Base-by-base conservation (phyloP, 2,888 invertebrate species). In the Merodon equestris region DNA sequence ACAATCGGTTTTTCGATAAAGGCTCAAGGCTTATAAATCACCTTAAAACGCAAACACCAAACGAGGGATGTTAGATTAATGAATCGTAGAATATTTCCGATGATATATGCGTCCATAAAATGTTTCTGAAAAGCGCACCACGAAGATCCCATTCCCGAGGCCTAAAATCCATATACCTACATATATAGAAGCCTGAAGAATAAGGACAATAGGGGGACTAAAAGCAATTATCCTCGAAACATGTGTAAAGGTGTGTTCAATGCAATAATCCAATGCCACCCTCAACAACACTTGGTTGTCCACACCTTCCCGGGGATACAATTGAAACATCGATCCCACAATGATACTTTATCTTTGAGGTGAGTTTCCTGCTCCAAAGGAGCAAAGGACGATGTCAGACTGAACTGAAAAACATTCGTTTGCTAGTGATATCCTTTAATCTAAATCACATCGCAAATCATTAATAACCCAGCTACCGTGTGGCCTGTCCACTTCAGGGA, bases 361-460 rank as follows among this genome's bases (percentile, higher is more conserved):
- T 63, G 67, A 17, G 53, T 19, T 60, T 13, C 27, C 45, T 27
- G 19, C 44, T n/a, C n/a, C n/a, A n/a, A n/a, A n/a, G n/a, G n/a
- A n/a, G n/a, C 18, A 10, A 14, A 40, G 50, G 17, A 19, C 40
- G 36, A 10, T 18, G 40, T 36, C 10, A 40, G n/a, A 34, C 38
- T 3, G 40, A 60, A n/a, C 42, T 40, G 63, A 74, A n/a, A 27
- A 7, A 58, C 63, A 64, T 76, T 76, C 64, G 44, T 54, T 63
- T 56, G 17, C 34, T 47, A 61, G 45, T 64, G 54, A 60, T 72
- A 74, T 74, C 60, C 73, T 64, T 51, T 70, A 68, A 79, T 79
- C 79, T 79, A 64, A 79, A 79, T 74, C 60, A 74, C 74, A 74
- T 79, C 64, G 79, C 68, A 79, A 79, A 74, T 74, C 74, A 74